Conservation (phyloP, 2,797 vertebrate species). For the Helarctos malayanus region DNA sequence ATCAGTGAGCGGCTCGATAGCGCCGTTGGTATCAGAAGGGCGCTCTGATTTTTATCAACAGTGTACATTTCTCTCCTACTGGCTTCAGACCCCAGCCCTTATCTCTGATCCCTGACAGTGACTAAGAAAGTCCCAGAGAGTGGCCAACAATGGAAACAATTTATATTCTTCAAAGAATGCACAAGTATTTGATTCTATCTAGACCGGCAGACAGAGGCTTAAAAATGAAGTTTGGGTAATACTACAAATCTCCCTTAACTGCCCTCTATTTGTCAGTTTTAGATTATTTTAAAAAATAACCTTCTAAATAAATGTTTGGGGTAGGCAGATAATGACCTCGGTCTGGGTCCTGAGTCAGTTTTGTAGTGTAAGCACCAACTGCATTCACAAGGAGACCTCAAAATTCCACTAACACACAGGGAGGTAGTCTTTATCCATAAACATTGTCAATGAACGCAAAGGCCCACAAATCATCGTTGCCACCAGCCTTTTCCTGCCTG, state of each 20-base stretch:
- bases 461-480: background rate
- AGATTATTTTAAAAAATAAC: background rate
- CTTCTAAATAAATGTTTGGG: no score
- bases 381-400: no score
- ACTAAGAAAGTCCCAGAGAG: background rate
- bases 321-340: background rate
- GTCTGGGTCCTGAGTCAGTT: fast-evolving
- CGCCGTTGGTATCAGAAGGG: fast-evolving
- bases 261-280: fast-evolving
- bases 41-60: background rate
- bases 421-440: background rate
- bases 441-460: fast-evolving
- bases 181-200: background rate
- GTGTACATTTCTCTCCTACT: fast-evolving
- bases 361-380: fast-evolving
- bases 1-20: fast-evolving
- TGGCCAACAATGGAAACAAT: fast-evolving
- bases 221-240: background rate
- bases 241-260: background rate
- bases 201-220: background rate
- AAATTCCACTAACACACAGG: background rate
- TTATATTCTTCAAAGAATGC: background rate
- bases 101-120: background rate
- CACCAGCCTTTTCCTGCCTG: fast-evolving
- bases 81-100: background rate